Base-by-base conservation (phyloP, 2,797 vertebrate species). In the Sebastes hubbsi region DNA sequence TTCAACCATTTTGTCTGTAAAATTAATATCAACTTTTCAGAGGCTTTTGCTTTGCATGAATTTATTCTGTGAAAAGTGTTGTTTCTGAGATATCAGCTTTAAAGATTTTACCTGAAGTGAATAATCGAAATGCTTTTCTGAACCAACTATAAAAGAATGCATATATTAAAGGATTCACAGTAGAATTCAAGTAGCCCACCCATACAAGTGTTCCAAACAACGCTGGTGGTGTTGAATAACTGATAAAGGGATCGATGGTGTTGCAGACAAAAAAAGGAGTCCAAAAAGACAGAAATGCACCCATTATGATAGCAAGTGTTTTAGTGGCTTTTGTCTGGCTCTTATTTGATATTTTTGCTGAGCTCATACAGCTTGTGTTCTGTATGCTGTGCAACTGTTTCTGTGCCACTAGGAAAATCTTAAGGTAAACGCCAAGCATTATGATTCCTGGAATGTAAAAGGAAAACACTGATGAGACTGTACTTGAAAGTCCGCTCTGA, bases 141-240 rank as follows among this genome's bases (percentile, higher is more conserved):
- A 93, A 93, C 91, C 91, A 92, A 36, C 83, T 89, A 55, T 93
- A 92, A 75, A 92, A 94, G 11, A 91, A 93, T 10, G 86, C 88
- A 49, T 94, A 93, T 25, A 94, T 84, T 16, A 94, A 69, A 29
- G 92, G 92, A 29, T 93, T 92, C 5, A 88, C 72, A 1, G 89
- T 90, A 2, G 92, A 93, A 64, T 93, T 93, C 8, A 92, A 72
- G 58, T 90, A 93, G 6, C 89, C 91, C 1, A 92, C 20, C 89
- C 91, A 93, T 7, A 83, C 36, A 12, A 93, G 70, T 2, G 83
- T 71, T 46, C 86, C 86, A 30, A 85, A 87, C 27, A 92, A 4
- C 3, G 24, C 6, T 3, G 81, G 74, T 8, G 90, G 88, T 11
- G 67, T 66, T 11, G 83, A 87, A 32, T 91, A 89, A 25, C 66